Percentiles rank a stretch among this genome's conserved stretches.
These are phyloP conservation scores for Indicator indicator DNA, from an alignment of 2,113 vertebrate species.

Conservation along the genomic window DNA sequence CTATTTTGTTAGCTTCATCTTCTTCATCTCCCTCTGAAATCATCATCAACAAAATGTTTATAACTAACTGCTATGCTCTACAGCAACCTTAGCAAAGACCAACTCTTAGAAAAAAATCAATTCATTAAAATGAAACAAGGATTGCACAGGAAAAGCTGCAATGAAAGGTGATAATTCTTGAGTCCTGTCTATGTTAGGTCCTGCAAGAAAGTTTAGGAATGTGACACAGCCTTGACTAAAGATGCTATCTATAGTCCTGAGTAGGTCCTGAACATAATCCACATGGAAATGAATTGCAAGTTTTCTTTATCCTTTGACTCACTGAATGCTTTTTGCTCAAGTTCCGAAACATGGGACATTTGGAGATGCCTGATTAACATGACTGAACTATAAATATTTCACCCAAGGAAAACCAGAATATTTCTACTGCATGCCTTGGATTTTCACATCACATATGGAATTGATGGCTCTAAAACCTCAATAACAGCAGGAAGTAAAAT, in stretches of 20 bases:
- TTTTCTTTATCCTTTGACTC: not conserved
- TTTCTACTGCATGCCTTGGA: not conserved
- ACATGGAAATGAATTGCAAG: not conserved
- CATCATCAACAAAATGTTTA: not conserved
- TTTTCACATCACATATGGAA: not conserved
- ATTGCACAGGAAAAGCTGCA: not conserved
- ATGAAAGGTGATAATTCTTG: not conserved
- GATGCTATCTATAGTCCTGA: not conserved
- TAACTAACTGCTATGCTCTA: not conserved
- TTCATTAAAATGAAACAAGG: not conserved
- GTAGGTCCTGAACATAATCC: not conserved
- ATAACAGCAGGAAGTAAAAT: not conserved
- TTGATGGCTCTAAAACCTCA: not conserved
- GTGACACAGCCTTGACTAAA: not conserved
- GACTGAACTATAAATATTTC: not conserved
- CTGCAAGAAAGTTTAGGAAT: not conserved
- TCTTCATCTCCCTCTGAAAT: constrained; percentile 96
- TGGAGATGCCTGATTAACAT: not conserved
- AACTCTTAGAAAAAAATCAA: not conserved
- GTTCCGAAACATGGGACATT: not conserved
- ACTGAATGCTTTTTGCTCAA: not conserved
- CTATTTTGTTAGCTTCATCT: constrained; percentile 99
- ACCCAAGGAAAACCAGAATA: not conserved
- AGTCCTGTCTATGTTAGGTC: not conserved
- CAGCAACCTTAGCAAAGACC: not conserved